A percentile compares a stretch with the other conserved stretches of the same genome.
Conservation (phyloP, 1,140 invertebrate species). For the Proctacanthus coquilletti region DNA sequence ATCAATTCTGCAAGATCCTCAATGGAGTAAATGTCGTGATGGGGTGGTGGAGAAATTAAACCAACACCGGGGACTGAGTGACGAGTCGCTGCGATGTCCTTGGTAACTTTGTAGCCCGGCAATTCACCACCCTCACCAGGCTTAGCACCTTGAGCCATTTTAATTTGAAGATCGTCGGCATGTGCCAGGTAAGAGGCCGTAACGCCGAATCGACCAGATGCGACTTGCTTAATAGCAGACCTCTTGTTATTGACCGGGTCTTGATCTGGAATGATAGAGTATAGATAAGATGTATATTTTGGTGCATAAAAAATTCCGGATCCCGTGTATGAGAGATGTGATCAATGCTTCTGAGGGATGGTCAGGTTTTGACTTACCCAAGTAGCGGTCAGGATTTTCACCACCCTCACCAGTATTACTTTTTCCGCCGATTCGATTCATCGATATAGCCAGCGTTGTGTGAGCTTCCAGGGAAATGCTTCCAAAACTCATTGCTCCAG, state of each 20-base stretch:
- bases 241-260: slow-evolving; percentile 63
- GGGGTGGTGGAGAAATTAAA: slow-evolving; percentile 94
- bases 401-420: slow-evolving; percentile 95
- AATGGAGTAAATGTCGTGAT: slow-evolving; percentile 99
- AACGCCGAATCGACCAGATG: slow-evolving; percentile 95
- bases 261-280: slow-evolving; percentile 27
- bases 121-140: slow-evolving; percentile 91
- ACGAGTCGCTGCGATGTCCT: slow-evolving; percentile 87
- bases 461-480: slow-evolving; percentile 75
- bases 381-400: slow-evolving; percentile 76
- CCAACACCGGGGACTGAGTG: slow-evolving; percentile 97
- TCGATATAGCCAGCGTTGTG: slow-evolving; percentile 84
- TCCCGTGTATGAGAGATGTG: too few species aligned
- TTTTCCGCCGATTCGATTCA: slow-evolving; percentile 92
- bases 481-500: slow-evolving; percentile 43
- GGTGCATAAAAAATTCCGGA: too few species aligned
- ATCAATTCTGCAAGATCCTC: slow-evolving; percentile 98
- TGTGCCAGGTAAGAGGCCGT: slow-evolving; percentile 93
- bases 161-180: slow-evolving; percentile 92
- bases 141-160: slow-evolving; percentile 98
- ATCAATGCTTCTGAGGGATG: too few species aligned
- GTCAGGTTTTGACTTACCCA: slow-evolving; percentile 33
- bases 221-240: slow-evolving; percentile 83
- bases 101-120: slow-evolving; percentile 69
- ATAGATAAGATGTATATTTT: not conserved